Conservation (phyloP, 2,113 vertebrate species). For the Orthonyx spaldingii region DNA sequence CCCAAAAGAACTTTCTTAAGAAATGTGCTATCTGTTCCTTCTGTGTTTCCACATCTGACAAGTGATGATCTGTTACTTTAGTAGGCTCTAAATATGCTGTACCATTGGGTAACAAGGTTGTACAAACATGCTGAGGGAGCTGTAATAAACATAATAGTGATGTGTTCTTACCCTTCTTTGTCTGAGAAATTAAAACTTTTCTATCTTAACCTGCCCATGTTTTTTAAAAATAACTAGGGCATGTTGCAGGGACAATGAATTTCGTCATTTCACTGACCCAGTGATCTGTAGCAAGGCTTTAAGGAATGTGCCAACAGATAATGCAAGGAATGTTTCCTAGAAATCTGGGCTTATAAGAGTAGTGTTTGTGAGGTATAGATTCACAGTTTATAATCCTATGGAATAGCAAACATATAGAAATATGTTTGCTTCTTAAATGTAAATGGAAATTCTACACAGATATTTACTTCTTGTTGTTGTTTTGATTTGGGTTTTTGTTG, state of each 20-base stretch:
- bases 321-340: not conserved
- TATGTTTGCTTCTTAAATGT: not conserved
- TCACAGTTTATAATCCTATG: not conserved
- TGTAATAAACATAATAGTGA: not conserved
- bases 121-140: not conserved
- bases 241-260: not conserved
- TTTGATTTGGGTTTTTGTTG: not conserved
- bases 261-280: not conserved
- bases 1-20: not conserved
- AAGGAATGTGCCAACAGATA: not conserved
- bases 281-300: not conserved
- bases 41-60: conserved; percentile 12
- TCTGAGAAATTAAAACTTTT: not conserved
- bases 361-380: not conserved
- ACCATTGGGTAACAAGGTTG: not conserved
- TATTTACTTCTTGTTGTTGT: not conserved
- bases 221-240: not conserved
- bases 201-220: not conserved
- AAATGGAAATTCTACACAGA: not conserved
- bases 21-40: conserved; percentile 28
- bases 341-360: not conserved
- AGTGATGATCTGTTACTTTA: conserved; percentile 14
- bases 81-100: not conserved
- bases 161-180: not conserved
- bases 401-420: not conserved